Conservation (phyloP, 2,888 invertebrate genomes). For the Agrochola circellaris region DNA sequence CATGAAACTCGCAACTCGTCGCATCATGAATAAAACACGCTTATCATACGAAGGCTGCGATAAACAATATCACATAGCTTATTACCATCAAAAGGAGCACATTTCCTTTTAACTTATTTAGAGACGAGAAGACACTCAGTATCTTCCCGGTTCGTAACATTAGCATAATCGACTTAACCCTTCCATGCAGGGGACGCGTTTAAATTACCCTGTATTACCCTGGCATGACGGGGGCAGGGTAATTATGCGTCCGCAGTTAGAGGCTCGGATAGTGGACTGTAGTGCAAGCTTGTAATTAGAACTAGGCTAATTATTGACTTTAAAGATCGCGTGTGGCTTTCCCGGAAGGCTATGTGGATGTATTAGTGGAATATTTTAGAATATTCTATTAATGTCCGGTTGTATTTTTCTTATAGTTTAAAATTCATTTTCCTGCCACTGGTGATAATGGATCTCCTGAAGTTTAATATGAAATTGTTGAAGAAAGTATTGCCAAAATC, state of each 20-base stretch:
- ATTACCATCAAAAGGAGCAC: conserved; percentile 53
- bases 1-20: conserved; percentile 32
- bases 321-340: conserved; percentile 24
- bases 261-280: conserved; percentile 39
- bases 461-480: neutral
- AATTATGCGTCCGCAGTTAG: conserved; percentile 62
- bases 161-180: conserved; percentile 66
- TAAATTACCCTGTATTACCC: conserved; percentile 57
- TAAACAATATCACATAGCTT: conserved; percentile 54
- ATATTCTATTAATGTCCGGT: neutral
- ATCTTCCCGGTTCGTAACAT: conserved; percentile 55
- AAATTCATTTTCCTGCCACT: neutral
- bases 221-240: conserved; percentile 41
- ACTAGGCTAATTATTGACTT: conserved; percentile 59
- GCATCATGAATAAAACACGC: conserved; percentile 36
- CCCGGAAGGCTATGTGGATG: neutral
- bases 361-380: conserved; percentile 1
- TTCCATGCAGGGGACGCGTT: conserved; percentile 41
- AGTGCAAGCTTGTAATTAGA: conserved; percentile 54
- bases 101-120: conserved; percentile 54
- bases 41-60: conserved; percentile 13
- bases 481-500: neutral
- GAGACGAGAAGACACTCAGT: conserved; percentile 46
- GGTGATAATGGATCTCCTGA: neutral
- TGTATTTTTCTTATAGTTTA: neutral